Conservation (phyloP, 2,797 vertebrate species). For the Setipinna tenuifilis region DNA sequence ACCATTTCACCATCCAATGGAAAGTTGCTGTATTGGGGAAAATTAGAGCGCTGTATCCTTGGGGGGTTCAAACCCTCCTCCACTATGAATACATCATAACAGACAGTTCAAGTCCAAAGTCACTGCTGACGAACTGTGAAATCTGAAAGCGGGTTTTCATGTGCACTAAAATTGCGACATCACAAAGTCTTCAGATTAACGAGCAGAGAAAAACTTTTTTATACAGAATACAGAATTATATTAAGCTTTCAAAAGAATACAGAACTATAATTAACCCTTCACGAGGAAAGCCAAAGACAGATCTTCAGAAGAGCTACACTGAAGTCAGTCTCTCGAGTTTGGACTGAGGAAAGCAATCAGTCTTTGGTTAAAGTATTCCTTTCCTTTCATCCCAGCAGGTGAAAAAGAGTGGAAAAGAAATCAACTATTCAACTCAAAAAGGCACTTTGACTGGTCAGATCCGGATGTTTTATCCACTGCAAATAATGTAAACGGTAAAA, state of each 20-base stretch:
- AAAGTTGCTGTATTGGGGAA: constrained; percentile 42
- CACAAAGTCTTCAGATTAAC: constrained; percentile 46
- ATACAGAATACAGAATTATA: constrained; percentile 35
- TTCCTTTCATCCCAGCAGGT: background rate
- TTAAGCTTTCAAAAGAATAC: constrained; percentile 27
- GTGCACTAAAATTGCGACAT: constrained; percentile 38
- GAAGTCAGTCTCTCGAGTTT: constrained; percentile 22
- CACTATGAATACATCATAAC: constrained; percentile 42
- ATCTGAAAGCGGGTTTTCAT: constrained; percentile 40
- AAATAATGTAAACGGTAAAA: constrained; percentile 57
- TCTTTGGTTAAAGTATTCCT: constrained; percentile 5
- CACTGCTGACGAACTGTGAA: constrained; percentile 28
- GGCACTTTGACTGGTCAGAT: constrained; percentile 60
- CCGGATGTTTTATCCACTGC: constrained; percentile 52
- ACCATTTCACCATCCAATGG: constrained; percentile 50
- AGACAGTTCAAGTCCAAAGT: constrained; percentile 40
- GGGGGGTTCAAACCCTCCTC: constrained; percentile 43
- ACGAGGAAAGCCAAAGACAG: constrained; percentile 44
- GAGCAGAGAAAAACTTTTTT: constrained; percentile 29
- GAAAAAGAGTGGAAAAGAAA: constrained; percentile 19
- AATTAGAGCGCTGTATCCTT: constrained; percentile 36
- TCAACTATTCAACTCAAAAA: constrained; percentile 50
- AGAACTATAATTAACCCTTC: constrained; percentile 42
- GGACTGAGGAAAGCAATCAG: constrained; percentile 32
- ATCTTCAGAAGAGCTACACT: constrained; percentile 37